Evolutionary conservation across 2,113 vertebrate species (phyloP).

Genomic region (Tupaia chinensis): DNA sequence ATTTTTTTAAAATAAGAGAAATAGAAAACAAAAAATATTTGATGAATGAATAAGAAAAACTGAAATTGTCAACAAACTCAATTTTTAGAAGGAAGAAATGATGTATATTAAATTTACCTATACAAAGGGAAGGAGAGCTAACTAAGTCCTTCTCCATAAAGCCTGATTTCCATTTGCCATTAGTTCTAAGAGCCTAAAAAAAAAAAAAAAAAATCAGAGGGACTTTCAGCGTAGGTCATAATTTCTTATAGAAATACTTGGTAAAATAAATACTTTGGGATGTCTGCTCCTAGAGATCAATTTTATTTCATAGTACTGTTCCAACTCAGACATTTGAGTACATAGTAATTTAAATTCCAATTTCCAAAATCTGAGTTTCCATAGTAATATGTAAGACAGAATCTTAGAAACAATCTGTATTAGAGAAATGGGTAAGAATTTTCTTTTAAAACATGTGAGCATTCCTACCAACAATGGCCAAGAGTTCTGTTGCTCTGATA

Average conservation of each 20-base stretch:
- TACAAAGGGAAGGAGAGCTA: background rate
- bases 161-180: background rate
- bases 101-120: background rate
- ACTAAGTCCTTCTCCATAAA: background rate
- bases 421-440: background rate
- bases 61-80: conserved; percentile 4
- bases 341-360: background rate
- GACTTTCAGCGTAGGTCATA: background rate
- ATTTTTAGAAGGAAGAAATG: background rate
- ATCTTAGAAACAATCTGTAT: background rate
- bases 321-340: background rate
- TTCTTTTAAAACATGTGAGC: background rate
- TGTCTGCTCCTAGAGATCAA: background rate
- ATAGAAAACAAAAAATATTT: background rate
- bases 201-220: background rate
- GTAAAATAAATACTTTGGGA: background rate
- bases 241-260: background rate
- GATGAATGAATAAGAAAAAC: background rate
- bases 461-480: background rate
- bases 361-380: background rate
- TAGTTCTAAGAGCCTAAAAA: background rate
- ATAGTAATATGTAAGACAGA: background rate
- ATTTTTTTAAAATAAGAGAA: background rate
- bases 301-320: conserved; percentile 8
- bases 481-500: too few relatives aligned